phyloP scores from a whole-genome alignment of 2,113 vertebrate genomes.

The Chloropsis cyanopogon region DNA sequence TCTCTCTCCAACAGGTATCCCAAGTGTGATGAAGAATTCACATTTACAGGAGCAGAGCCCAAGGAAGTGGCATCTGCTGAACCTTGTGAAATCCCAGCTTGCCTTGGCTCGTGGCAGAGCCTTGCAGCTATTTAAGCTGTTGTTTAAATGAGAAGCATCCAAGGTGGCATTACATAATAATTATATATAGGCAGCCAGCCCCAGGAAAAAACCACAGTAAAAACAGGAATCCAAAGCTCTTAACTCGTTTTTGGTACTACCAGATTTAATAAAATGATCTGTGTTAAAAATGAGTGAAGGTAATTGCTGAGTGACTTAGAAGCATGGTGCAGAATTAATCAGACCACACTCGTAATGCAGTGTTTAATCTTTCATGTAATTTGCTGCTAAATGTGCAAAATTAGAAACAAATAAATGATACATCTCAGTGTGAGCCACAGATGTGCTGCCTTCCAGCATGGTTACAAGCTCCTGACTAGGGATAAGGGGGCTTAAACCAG shows the following conservation, averaged over 20 bases:
- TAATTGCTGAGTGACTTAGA: neutral
- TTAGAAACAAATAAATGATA: neutral
- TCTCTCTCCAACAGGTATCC: neutral
- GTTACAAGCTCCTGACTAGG: neutral
- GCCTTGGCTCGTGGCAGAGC: neutral
- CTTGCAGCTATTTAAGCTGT: neutral
- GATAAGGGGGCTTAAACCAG: neutral
- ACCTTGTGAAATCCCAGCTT: neutral
- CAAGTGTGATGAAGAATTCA: neutral
- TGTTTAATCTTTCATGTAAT: slow-evolving; percentile 33
- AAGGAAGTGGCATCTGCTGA: neutral
- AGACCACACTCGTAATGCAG: neutral
- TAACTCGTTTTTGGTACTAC: neutral
- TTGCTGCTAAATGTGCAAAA: slow-evolving; percentile 1
- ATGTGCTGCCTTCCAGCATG: neutral
- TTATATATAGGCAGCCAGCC: neutral
- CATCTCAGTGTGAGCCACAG: neutral
- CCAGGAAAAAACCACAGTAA: neutral
- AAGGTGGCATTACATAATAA: neutral
- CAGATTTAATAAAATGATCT: slow-evolving; percentile 20
- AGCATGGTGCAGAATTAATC: neutral
- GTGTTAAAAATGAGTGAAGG: neutral
- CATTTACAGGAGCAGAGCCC: neutral
- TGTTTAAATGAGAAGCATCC: neutral
- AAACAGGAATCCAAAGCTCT: neutral